Base-by-base conservation (phyloP, 2,113 vertebrate genomes). In the Hymenochirus boettgeri region DNA sequence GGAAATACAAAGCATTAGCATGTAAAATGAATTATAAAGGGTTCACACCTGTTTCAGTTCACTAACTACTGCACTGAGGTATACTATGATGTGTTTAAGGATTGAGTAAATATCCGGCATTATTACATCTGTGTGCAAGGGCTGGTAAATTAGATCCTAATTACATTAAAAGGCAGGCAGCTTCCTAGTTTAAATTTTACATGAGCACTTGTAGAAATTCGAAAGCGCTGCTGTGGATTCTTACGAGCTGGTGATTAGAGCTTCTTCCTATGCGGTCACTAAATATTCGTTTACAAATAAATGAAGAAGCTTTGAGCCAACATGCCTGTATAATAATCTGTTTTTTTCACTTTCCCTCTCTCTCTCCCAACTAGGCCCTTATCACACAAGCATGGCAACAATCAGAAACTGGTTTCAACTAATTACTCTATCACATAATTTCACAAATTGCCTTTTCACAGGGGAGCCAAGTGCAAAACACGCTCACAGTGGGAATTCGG, bases 401-500 rank as follows among this genome's bases (percentile, higher is more conserved):
- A 90, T 92, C 91, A 91, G 84, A 84, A 83, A 80, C 83, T 78
- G 87, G 91, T 90, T 98, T 90, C 90, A 89, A 93, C 96, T 96
- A 97, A 97, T 99, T 95, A 97, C 92, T 92, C 91, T 85, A 91
- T 94, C 93, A 93, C 92, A 91, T 96, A 90, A 97, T 96, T 98
- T 93, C 89, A 93, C 93, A 97, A 98, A 97, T 97, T 95, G 91
- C 90, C 90, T 92, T 93, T 94, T 92, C 92, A 91, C 90, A 86
- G 84, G 92, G 92, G 93, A 95, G 88, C 86, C 87, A 86, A 90
- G 92, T 91, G 92, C 91, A 90, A 93, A 92, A 92, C 87, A 85
- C 73, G 76, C 87, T 89, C 90, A 83, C 85, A 90, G 89, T 93
- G 91, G 89, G 90, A 93, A 90, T 90, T 87, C 88, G 90, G n/a